phyloP scores from a whole-genome alignment of 1,140 invertebrate species.

The Littorina saxatilis region DNA sequence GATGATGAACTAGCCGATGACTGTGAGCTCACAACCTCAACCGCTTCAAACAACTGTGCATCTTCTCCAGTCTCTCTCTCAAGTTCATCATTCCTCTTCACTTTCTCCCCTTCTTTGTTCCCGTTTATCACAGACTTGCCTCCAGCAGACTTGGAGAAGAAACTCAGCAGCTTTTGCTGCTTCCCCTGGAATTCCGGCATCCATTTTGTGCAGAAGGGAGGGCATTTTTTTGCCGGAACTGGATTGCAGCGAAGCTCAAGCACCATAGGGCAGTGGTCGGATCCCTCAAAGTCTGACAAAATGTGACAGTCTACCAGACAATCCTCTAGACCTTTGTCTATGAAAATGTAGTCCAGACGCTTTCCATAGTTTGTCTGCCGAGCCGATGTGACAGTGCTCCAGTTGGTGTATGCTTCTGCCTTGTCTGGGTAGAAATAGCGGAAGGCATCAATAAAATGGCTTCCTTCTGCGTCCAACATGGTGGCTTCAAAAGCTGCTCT shows the following conservation, averaged over 20 bases:
- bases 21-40: neutral
- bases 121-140: neutral
- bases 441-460: conserved; percentile 78
- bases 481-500: conserved; percentile 45
- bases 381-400: conserved; percentile 77
- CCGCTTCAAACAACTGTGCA: neutral
- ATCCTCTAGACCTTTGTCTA: conserved; percentile 69
- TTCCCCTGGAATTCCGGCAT: conserved; percentile 79
- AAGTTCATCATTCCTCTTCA: neutral
- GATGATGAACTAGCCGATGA: neutral
- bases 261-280: conserved; percentile 80
- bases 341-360: conserved; percentile 80
- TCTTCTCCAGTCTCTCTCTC: conserved; percentile 17
- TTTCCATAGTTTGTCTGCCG: conserved; percentile 80
- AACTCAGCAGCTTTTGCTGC: conserved; percentile 77
- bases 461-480: conserved; percentile 54
- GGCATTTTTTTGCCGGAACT: conserved; percentile 68
- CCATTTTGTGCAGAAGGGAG: conserved; percentile 76
- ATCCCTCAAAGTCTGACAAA: conserved; percentile 77
- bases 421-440: conserved; percentile 77
- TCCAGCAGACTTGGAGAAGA: conserved; percentile 65
- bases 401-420: conserved; percentile 78
- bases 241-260: conserved; percentile 68
- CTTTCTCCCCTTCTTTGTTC: neutral
- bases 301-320: conserved; percentile 74